Evolutionary conservation across 2,888 invertebrate genomes (phyloP), one percentile per base, ranked within the genome.

Genomic region (Chelonus formosanus): DNA sequence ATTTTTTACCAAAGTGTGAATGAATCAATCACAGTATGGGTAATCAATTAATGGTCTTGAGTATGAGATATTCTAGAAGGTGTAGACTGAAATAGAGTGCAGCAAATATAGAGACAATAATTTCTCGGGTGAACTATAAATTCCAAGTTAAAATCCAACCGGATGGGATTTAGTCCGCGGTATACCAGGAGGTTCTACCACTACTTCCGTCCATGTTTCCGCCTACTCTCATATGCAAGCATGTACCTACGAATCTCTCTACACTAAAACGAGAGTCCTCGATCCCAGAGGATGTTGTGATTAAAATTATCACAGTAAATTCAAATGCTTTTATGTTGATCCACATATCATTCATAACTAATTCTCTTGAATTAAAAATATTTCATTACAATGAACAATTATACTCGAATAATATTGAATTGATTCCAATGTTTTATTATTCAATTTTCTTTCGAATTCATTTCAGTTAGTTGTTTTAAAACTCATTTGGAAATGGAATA

Each of bases 71-170:
- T 7, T 3, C 5, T 32, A 31, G 31, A 32, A 8, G 32, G 32
- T 32, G 52, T 8, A 32, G 32, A 52, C 5, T 52, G 52, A 52
- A 52, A 52, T 7, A 32, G 7, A 32, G 10, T n/a, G 7, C 20
- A 40, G 40, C 40, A 48, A 8, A 32, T 52, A 45, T 53, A 8
- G 72, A 73, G 75, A 79, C 78, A 76, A 80, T 81, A 79, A 79
- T 76, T 80, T 77, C 61, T 62, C 69, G 54, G 69, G 56, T 64
- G 44, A 65, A 73, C 78, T 73, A 78, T 81, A 81, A 79, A 80
- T 80, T 81, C 70, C 73, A 73, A 75, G 79, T 78, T 80, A 79
- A 80, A 80, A 78, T 79, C 78, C 78, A 75, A 74, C 77, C 75
- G 73, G 76, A 78, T 77, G 74, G 77, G 77, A 79, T 79, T 81